Evolutionary conservation across 1,140 invertebrate species (phyloP), one percentile per base, ranked within the genome.

Genomic region (Brachionus koreanus): DNA sequence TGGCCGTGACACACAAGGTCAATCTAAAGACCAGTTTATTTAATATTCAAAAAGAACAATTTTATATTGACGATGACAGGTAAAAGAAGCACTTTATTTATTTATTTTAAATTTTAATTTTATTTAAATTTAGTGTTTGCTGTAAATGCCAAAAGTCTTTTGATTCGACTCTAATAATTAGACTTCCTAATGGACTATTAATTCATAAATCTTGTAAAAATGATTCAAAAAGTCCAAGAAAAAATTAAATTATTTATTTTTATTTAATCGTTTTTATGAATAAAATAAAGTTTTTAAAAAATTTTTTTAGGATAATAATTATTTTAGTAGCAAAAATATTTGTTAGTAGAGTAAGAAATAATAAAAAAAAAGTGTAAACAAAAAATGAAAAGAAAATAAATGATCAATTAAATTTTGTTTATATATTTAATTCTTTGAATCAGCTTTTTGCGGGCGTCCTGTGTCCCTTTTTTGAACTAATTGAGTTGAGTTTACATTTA

Each of bases 21-120:
- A 13, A 57, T 79, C 29, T 79, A 5, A 49, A 79, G 33, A 61
- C 35, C 5, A 52, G 13, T 79, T 43, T 79, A 61, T 79, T 52
- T 13, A 61, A 61, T 37, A 29, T 79, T 57, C 52, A 79, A 65
- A 79, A 65, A 7, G 76, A 79, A 79, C 76, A 79, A 35, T 37
- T 79, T 2, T 79, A 79, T 19, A 29, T 79, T 35, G 76, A 79
- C 43, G 76, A 79, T 19, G 76, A 79, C 42, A 77, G 29, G 74
- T 77, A 33, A 35, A 39, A 69, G 19, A 69, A 35, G 7, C 7
- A 5, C 0, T 76, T 3, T 61, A 37, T 49, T n/a, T 5, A 12
- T 33, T 61, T 2, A 13, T 42, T 33, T 49, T 13, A 75, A 43
- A 29, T 77, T 33, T 33, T 49, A 9, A n/a, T 33, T 52, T 33